Conservation (phyloP, 2,888 invertebrate genomes). For the Smittia sp. region DNA sequence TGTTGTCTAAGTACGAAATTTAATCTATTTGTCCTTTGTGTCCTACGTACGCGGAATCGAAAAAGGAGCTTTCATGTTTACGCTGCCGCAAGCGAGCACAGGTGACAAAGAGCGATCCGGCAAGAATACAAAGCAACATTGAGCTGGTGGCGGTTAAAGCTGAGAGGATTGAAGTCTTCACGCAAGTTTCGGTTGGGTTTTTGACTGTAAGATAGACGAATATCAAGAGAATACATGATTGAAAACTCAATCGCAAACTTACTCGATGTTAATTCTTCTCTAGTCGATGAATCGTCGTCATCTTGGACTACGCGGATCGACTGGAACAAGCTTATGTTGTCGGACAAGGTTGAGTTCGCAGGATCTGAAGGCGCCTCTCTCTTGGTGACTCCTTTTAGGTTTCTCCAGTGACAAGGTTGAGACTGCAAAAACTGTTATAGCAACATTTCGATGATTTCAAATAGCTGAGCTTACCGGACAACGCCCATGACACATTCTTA, state of each 20-base stretch:
- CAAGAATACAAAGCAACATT: conserved; percentile 67
- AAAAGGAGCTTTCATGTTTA: conserved; percentile 54
- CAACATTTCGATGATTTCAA: conserved; percentile 1
- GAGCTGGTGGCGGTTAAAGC: conserved; percentile 67
- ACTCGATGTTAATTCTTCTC: background rate
- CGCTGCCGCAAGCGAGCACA: conserved; percentile 70
- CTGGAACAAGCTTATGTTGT: conserved; percentile 87
- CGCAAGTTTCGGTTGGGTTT: conserved; percentile 62
- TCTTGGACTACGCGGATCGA: conserved; percentile 80
- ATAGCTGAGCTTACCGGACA: conserved; percentile 72
- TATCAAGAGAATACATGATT: too few relatives aligned
- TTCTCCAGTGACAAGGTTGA: conserved; percentile 91
- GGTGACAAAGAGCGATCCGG: conserved; percentile 70
- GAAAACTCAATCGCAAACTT: background rate
- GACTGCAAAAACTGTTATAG: conserved; percentile 59
- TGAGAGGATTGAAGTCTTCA: conserved; percentile 63
- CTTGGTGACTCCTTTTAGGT: conserved; percentile 75
- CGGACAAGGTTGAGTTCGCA: conserved; percentile 61
- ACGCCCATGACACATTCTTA: conserved; percentile 91
- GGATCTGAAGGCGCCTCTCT: conserved; percentile 62
- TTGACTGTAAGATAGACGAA: too few relatives aligned
- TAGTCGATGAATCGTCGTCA: conserved; percentile 49
- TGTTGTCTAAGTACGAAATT: background rate
- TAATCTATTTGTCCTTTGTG: conserved; percentile 65
- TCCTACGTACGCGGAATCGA: conserved; percentile 60